Percentiles rank a stretch among this genome's conserved stretches.
Conservation (phyloP, 2,113 vertebrate species). For the Benitochromis conjunctus region DNA sequence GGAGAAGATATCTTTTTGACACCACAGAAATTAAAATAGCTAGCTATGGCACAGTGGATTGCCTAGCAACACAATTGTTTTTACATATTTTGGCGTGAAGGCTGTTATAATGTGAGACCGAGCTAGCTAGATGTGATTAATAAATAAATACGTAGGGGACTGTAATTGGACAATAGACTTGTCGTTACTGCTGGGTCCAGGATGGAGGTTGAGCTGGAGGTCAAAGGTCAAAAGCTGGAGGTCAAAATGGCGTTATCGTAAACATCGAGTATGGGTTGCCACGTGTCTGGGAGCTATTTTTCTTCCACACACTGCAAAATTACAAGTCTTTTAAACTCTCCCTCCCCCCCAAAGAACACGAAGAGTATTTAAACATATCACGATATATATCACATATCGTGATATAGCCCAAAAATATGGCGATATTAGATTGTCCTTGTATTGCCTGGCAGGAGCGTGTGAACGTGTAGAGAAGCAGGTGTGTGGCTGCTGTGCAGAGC, state of each 20-base stretch:
- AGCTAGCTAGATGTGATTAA: not conserved
- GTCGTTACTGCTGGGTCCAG: not conserved
- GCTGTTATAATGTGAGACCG: not conserved
- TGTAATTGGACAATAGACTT: not conserved
- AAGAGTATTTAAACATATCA: too few species aligned
- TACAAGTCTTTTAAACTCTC: not conserved
- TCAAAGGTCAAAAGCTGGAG: too few species aligned
- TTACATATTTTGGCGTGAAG: not conserved
- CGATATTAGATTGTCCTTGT: too few species aligned
- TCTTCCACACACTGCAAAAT: not conserved
- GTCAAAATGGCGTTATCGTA: too few species aligned
- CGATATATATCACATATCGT: too few species aligned
- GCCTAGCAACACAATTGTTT: not conserved
- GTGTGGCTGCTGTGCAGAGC: too few species aligned
- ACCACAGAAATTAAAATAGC: not conserved
- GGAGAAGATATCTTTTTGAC: not conserved
- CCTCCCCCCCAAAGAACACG: too few species aligned
- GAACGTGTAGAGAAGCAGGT: too few species aligned
- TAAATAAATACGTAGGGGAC: not conserved
- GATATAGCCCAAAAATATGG: too few species aligned
- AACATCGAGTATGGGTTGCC: too few species aligned
- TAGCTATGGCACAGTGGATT: not conserved
- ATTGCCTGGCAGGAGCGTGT: too few species aligned
- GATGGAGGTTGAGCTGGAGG: not conserved
- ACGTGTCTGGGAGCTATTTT: too few species aligned